phyloP scores from a whole-genome alignment of 1,140 invertebrate species.

The Zaprionus kolodkinae region DNA sequence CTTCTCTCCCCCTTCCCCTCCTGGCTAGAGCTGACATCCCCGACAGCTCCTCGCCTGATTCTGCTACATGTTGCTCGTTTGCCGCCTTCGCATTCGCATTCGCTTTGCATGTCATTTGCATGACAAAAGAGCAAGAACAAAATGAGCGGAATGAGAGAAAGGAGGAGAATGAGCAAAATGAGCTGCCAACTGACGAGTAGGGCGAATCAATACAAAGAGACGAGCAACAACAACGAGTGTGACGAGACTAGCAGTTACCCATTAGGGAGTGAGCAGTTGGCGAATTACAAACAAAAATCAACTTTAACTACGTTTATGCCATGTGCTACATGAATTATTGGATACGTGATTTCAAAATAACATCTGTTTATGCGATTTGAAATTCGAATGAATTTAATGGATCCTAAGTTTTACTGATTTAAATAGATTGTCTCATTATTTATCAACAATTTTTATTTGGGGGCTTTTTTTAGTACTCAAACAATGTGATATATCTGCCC shows the following conservation, averaged over 20 bases:
- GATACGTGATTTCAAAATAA: too few species aligned
- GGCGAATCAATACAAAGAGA: slow-evolving; percentile 21
- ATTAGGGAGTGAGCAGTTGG: not conserved
- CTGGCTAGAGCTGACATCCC: not conserved
- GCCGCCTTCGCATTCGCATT: slow-evolving; percentile 16
- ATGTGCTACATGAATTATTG: too few species aligned
- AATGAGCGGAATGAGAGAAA: slow-evolving; percentile 1
- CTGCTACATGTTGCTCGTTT: slow-evolving; percentile 33
- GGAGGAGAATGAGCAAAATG: slow-evolving; percentile 9
- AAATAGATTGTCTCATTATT: too few species aligned
- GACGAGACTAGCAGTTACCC: not conserved
- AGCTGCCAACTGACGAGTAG: slow-evolving; percentile 8
- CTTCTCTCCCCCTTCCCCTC: not conserved
- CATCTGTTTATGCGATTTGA: too few species aligned
- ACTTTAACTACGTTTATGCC: too few species aligned
- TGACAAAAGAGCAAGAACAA: slow-evolving; percentile 35
- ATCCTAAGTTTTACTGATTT: too few species aligned
- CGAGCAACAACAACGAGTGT: not conserved
- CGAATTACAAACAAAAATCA: too few species aligned
- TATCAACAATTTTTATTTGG: too few species aligned
- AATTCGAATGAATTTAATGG: too few species aligned
- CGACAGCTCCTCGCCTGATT: not conserved
- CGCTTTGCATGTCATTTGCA: slow-evolving; percentile 46
- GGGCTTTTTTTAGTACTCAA: too few species aligned
- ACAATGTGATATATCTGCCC: too few species aligned